Conservation (phyloP, 1,140 invertebrate species). For the Charaxes varanes region DNA sequence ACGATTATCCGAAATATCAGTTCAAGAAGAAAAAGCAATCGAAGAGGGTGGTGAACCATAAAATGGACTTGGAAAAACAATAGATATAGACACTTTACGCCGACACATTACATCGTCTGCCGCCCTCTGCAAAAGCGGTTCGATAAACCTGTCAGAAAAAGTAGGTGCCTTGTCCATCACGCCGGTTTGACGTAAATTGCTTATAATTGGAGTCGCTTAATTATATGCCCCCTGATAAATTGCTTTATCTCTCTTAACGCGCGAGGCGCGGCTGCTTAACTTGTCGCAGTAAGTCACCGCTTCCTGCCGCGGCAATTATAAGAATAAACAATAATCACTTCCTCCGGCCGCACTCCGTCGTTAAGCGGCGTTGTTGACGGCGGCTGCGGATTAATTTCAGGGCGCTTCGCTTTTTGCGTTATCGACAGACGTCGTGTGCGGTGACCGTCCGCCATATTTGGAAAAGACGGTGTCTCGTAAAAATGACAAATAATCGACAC, state of each 20-base stretch:
- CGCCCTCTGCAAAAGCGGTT: neutral
- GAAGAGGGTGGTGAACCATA: neutral
- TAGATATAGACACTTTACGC: neutral
- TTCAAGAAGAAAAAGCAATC: neutral
- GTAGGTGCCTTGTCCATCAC: conserved; percentile 2
- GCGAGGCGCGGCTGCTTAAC: conserved; percentile 28
- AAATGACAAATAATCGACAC: conserved; percentile 30
- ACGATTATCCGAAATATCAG: neutral
- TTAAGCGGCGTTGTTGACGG: conserved; percentile 26
- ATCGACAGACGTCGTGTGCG: conserved; percentile 7
- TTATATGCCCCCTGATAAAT: conserved; percentile 43
- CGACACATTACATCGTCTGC: neutral
- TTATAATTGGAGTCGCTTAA: conserved; percentile 31
- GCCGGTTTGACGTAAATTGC: conserved; percentile 27
- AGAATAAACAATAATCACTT: conserved; percentile 70
- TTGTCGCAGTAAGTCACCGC: conserved; percentile 26
- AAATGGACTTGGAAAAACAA: neutral
- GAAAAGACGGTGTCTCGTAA: conserved; percentile 24
- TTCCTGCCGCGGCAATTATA: conserved; percentile 61
- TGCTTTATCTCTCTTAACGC: conserved; percentile 49
- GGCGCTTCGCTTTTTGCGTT: conserved; percentile 21
- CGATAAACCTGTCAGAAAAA: conserved; percentile 1
- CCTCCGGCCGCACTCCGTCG: conserved; percentile 38
- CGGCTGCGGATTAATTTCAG: conserved; percentile 43
- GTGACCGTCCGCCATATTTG: conserved; percentile 30